phyloP scores from a whole-genome alignment of 2,113 vertebrate genomes.

The Anoplopoma fimbria region DNA sequence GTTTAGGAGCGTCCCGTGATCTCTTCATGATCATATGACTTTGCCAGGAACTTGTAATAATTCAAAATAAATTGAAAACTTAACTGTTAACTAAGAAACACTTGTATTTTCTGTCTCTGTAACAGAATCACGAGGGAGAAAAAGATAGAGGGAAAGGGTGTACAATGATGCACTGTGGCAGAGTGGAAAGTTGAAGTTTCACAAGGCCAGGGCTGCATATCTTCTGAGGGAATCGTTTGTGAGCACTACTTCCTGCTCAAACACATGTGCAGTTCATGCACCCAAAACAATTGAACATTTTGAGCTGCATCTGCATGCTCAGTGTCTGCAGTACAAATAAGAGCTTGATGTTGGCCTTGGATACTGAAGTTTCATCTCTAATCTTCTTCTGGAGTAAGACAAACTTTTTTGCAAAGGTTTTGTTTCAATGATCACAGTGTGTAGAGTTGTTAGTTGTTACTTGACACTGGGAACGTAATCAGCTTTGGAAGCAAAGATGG shows the following conservation, averaged over 20 bases:
- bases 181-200: slow-evolving; percentile 17
- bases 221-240: background rate
- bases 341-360: background rate
- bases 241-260: background rate
- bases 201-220: background rate
- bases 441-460: background rate
- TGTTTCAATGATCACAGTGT: background rate
- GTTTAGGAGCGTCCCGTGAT: slow-evolving; percentile 19
- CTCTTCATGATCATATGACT: slow-evolving; percentile 46
- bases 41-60: slow-evolving; percentile 14
- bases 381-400: background rate
- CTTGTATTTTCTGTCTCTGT: slow-evolving; percentile 28
- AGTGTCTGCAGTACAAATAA: background rate
- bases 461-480: background rate
- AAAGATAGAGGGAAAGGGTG: background rate
- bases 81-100: slow-evolving; percentile 35
- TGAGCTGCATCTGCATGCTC: background rate
- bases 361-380: background rate
- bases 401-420: no score
- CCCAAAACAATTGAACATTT: background rate
- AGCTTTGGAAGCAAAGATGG: background rate
- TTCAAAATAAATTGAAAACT: background rate
- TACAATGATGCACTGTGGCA: background rate
- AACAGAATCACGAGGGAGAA: slow-evolving; percentile 30
- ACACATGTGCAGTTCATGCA: background rate